Evolutionary conservation across 2,888 invertebrate species (phyloP).

Genomic region (Periphyllus acericola): DNA sequence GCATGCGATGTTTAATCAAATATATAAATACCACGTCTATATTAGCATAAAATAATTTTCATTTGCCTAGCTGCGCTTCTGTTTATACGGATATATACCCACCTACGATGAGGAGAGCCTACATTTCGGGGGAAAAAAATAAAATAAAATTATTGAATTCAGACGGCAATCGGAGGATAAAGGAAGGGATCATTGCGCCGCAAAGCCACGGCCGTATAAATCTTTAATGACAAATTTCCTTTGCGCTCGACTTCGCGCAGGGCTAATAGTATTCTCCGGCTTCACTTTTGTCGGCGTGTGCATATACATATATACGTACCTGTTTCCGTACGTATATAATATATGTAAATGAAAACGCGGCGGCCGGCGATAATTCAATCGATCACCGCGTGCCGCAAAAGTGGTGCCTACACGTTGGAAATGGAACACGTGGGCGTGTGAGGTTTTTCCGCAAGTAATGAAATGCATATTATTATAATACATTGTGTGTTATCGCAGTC

Average conservation of each 20-base stretch:
- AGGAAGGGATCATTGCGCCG: background rate
- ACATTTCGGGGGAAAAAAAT: background rate
- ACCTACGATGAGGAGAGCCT: background rate
- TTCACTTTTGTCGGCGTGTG: background rate
- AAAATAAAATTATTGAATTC: constrained; percentile 10
- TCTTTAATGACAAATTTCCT: constrained; percentile 49
- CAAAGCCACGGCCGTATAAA: constrained; percentile 9
- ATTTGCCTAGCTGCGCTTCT: background rate
- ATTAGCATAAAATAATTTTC: constrained; percentile 49
- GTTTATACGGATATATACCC: background rate
- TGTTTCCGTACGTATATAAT: background rate
- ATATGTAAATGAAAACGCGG: background rate
- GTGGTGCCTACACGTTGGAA: too few species aligned
- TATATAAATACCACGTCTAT: constrained; percentile 15
- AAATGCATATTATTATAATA: too few species aligned
- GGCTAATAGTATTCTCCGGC: background rate
- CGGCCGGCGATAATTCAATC: background rate
- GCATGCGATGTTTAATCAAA: constrained; percentile 29
- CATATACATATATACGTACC: too few species aligned
- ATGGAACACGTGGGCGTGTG: too few species aligned
- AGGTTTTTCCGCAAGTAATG: too few species aligned
- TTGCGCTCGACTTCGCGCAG: background rate
- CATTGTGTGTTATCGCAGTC: too few species aligned
- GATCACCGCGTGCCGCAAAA: too few species aligned
- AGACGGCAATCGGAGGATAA: constrained; percentile 28